Percentiles rank a stretch among this genome's conserved stretches.
Evolutionary conservation across 2,888 invertebrate genomes (phyloP).

Genomic region (Tetanocera ferruginea): DNA sequence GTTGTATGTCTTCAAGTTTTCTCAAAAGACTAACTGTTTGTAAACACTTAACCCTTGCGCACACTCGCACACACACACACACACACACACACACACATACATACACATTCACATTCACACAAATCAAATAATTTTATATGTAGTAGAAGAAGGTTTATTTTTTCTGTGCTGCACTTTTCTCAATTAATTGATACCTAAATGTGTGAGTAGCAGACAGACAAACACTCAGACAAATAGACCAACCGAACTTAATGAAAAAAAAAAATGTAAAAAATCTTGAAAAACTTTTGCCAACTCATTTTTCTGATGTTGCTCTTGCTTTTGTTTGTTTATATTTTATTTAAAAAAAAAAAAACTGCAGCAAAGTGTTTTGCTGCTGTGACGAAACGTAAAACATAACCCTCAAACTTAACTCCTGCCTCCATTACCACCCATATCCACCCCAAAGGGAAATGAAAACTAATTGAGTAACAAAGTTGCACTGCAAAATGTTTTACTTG

Average conservation of each 20-base stretch:
- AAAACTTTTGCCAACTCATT: slow-evolving; percentile 36
- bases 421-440: background rate
- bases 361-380: slow-evolving; percentile 57
- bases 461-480: slow-evolving; percentile 64
- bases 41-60: background rate
- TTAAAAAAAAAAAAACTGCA: slow-evolving; percentile 27
- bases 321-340: slow-evolving; percentile 1
- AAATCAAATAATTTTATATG: background rate
- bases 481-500: slow-evolving; percentile 33
- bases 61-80: background rate
- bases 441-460: slow-evolving; percentile 58
- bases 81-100: background rate
- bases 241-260: slow-evolving; percentile 7
- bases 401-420: no score
- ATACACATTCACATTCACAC: background rate
- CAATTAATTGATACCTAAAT: slow-evolving; percentile 61
- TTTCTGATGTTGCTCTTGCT: slow-evolving; percentile 30
- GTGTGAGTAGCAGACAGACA: background rate
- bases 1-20: background rate
- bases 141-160: slow-evolving; percentile 35
- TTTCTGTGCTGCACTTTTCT: slow-evolving; percentile 50
- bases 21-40: background rate
- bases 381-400: no score
- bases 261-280: slow-evolving; percentile 13
- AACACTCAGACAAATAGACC: background rate